phyloP scores from a whole-genome alignment of 2,797 vertebrate species.

The Antrozous pallidus region DNA sequence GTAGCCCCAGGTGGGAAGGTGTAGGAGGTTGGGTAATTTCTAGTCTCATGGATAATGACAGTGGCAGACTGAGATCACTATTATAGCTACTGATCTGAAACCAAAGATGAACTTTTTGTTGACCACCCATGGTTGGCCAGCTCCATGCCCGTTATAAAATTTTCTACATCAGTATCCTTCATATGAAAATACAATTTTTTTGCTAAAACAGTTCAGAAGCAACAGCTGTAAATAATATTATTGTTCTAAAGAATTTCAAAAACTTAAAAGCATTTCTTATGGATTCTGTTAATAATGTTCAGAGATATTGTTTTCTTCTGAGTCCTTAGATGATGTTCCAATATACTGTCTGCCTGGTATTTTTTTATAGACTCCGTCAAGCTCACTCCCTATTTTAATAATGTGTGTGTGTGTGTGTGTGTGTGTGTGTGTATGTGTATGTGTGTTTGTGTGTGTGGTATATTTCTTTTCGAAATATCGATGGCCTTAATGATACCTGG shows the following conservation, averaged over 20 bases:
- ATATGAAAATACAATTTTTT: constrained; percentile 13
- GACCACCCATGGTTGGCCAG: neutral
- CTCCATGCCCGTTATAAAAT: neutral
- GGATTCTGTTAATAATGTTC: constrained; percentile 56
- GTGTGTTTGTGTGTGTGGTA: neutral
- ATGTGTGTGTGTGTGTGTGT: neutral
- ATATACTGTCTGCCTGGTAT: neutral
- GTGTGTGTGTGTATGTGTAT: neutral
- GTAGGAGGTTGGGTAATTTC: neutral
- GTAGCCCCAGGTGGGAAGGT: neutral
- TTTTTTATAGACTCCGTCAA: neutral
- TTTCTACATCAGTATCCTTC: neutral
- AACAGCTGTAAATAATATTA: constrained; percentile 66
- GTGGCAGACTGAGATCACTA: neutral
- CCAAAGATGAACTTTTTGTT: neutral
- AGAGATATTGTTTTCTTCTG: constrained; percentile 28
- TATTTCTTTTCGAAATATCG: constrained; percentile 13
- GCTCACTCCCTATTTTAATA: constrained; percentile 15
- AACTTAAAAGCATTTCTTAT: constrained; percentile 62
- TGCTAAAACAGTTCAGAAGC: constrained; percentile 26
- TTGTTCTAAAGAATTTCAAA: constrained; percentile 51
- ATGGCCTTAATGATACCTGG: neutral
- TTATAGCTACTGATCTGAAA: neutral
- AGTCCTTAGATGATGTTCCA: constrained; percentile 53
- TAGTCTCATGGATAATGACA: neutral